Conservation (phyloP, 2,888 invertebrate genomes). For the Drosophila longiperda region DNA sequence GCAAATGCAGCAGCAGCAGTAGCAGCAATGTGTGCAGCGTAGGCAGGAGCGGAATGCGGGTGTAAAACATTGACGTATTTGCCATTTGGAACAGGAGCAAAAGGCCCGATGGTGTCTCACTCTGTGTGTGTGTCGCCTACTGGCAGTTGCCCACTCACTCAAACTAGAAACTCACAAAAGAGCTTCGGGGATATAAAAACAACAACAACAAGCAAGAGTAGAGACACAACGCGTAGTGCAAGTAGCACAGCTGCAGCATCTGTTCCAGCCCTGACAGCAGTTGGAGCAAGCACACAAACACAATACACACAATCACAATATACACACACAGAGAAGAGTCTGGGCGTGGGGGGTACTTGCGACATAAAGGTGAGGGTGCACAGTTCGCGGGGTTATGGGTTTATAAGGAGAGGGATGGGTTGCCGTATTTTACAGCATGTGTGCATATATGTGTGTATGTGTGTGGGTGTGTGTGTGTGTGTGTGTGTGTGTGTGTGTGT, state of each 20-base stretch:
- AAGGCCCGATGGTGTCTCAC: conserved; percentile 21
- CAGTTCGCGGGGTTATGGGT: conserved; percentile 3
- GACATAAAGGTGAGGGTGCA: conserved; percentile 16
- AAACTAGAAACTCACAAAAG: conserved; percentile 42
- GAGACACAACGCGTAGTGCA: conserved; percentile 43
- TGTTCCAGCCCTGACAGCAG: conserved; percentile 49
- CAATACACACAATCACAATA: conserved; percentile 17
- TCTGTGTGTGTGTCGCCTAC: conserved; percentile 8
- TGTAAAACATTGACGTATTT: conserved; percentile 70
- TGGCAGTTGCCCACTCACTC: conserved; percentile 36
- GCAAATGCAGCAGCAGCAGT: neutral
- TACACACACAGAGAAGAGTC: neutral
- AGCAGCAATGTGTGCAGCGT: neutral
- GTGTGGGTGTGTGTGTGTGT: neutral
- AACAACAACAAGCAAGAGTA: conserved; percentile 30
- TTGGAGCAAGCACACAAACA: conserved; percentile 49
- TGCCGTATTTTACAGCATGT: neutral
- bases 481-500: neutral
- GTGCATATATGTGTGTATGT: neutral
- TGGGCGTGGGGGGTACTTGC: neutral
- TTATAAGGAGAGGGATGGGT: neutral
- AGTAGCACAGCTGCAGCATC: conserved; percentile 51
- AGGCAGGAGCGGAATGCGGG: conserved; percentile 15
- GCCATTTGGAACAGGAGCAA: conserved; percentile 65
- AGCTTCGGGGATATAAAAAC: conserved; percentile 55